Evolutionary conservation across 2,797 vertebrate species (phyloP), one percentile per base, ranked within the genome.

Genomic region (Amniataba percoides): DNA sequence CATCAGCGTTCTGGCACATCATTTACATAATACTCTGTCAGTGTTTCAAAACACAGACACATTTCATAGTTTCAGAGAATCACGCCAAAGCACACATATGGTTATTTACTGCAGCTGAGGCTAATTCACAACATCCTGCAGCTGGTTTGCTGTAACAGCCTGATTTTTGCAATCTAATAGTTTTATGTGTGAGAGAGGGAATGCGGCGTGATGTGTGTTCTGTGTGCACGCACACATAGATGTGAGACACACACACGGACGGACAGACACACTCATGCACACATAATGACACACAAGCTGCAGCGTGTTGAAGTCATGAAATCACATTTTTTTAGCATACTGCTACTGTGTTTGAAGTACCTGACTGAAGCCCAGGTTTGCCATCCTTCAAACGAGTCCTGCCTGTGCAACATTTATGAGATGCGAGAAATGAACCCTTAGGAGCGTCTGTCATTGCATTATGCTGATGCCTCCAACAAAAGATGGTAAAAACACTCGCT

Each of bases 401-500:
- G 70, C 31, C 40, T 46, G 45, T 71, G 71, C 66, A 79, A 70
- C 78, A 56, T 84, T 85, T 71, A 69, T 84, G 49, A 81, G 81
- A 75, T 48, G 34, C 21, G 18, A 68, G 62, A 75, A 78, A 78
- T 27, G 49, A 83, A 74, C 84, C 76, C 71, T 0, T 23, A 74
- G 70, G 60, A 85, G 72, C 34, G 34, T 84, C 82, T 87, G 85
- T 89, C 86, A 77, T 65, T 77, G 63, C 59, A 68, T 90, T 90
- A 82, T 90, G 89, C 89, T 90, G 87, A 88, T 52, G 64, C 81
- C 68, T 80, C 83, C 72, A 87, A 88, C 72, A 85, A 81, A 86
- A 85, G 64, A 82, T 49, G 23, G 64, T 71, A 56, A 77, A 87
- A 89, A 84, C 74, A 71, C 27, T 60, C 59, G 53, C 71, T 84